Evolutionary conservation across 2,888 invertebrate species (phyloP).

Genomic region (Drosophila meridionalis): DNA sequence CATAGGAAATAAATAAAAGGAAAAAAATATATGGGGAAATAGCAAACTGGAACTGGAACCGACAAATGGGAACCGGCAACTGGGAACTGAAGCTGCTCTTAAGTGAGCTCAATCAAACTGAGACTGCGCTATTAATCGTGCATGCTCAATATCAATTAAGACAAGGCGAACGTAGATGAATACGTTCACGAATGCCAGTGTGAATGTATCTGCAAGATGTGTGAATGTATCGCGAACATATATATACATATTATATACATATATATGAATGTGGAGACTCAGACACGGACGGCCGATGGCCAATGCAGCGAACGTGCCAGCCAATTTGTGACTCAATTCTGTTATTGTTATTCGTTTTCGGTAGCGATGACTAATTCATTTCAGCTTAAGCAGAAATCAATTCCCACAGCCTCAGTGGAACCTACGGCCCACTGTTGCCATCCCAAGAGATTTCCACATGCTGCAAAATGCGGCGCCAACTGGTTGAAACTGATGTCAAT

Average conservation of each 20-base stretch:
- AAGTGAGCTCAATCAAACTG: constrained; percentile 52
- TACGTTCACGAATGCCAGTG: background rate
- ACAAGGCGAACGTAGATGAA: constrained; percentile 34
- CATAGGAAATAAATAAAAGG: background rate
- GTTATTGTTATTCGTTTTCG: constrained; percentile 23
- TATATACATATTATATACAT: background rate
- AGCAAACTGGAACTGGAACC: constrained; percentile 20
- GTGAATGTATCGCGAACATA: constrained; percentile 12
- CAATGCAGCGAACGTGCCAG: constrained; percentile 26
- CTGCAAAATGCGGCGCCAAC: constrained; percentile 49
- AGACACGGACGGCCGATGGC: background rate
- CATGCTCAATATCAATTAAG: constrained; percentile 69
- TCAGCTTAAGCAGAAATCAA: constrained; percentile 64
- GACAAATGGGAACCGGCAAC: constrained; percentile 15
- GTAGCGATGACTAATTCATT: constrained; percentile 56
- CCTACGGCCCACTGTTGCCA: background rate
- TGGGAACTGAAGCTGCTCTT: constrained; percentile 17
- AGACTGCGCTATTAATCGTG: constrained; percentile 54
- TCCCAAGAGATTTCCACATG: background rate
- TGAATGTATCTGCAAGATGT: constrained; percentile 23
- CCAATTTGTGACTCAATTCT: constrained; percentile 41
- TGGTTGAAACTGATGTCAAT: constrained; percentile 65
- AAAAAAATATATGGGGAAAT: background rate
- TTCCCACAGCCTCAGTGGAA: constrained; percentile 33
- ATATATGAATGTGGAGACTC: background rate